Percentiles rank a stretch among this genome's conserved stretches.
Evolutionary conservation across 2,113 vertebrate species (phyloP).

Genomic region (Alligator mississippiensis): DNA sequence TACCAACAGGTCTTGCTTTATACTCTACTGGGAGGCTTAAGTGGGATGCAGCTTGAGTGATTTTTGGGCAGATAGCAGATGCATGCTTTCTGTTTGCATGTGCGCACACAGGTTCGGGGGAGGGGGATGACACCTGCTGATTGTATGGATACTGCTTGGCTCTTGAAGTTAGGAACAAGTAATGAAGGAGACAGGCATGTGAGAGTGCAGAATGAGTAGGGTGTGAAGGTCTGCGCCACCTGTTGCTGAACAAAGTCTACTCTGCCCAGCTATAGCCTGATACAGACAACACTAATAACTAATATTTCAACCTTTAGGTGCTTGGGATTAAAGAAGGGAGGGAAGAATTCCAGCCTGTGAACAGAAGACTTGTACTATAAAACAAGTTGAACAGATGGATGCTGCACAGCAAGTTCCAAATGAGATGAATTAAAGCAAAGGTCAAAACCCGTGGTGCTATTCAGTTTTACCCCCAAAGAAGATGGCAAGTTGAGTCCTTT

Average conservation of each 20-base stretch:
- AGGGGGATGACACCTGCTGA: too few relatives aligned
- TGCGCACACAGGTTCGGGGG: background rate
- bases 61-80: background rate
- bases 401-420: too few relatives aligned
- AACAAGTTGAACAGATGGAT: background rate
- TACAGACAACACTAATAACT: background rate
- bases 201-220: too few relatives aligned
- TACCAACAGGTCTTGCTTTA: too few relatives aligned
- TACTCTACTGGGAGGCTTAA: too few relatives aligned
- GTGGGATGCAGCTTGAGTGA: too few relatives aligned
- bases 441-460: fast-evolving
- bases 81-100: fast-evolving
- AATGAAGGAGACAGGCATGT: too few relatives aligned
- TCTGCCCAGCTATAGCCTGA: background rate
- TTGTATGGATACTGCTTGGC: too few relatives aligned
- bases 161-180: too few relatives aligned
- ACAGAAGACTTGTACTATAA: fast-evolving
- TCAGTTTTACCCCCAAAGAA: background rate
- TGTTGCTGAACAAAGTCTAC: too few relatives aligned
- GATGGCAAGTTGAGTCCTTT: background rate
- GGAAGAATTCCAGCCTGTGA: background rate
- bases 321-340: background rate
- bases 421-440: too few relatives aligned
- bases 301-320: background rate
- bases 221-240: too few relatives aligned